Evolutionary conservation across 2,888 invertebrate species (phyloP).

Genomic region (Drosophila yooni): DNA sequence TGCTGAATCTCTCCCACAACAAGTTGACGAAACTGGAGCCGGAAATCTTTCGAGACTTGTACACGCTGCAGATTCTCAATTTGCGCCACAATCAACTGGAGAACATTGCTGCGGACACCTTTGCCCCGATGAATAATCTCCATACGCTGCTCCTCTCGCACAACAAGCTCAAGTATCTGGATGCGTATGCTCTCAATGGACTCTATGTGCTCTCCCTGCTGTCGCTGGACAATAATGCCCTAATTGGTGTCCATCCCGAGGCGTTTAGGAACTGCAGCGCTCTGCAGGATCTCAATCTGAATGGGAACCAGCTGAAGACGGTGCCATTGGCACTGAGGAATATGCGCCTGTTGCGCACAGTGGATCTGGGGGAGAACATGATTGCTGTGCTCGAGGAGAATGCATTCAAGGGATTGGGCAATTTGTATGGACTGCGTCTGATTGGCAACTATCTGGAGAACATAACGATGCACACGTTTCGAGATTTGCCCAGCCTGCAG

Average conservation of each 20-base stretch:
- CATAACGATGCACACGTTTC: slow-evolving; percentile 92
- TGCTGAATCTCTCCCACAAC: slow-evolving; percentile 94
- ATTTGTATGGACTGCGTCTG: slow-evolving; percentile 94
- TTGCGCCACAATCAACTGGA: slow-evolving; percentile 93
- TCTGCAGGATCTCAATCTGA: slow-evolving; percentile 95
- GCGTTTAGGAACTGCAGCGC: slow-evolving; percentile 96
- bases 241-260: slow-evolving; percentile 93
- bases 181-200: slow-evolving; percentile 94
- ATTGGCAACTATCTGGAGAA: slow-evolving; percentile 95
- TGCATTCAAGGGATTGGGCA: slow-evolving; percentile 93
- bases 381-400: slow-evolving; percentile 92
- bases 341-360: slow-evolving; percentile 93
- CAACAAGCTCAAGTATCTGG: slow-evolving; percentile 93
- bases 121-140: slow-evolving; percentile 95
- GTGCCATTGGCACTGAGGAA: slow-evolving; percentile 93
- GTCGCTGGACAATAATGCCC: slow-evolving; percentile 93
- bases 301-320: slow-evolving; percentile 92
- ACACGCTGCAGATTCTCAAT: slow-evolving; percentile 93
- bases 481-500: slow-evolving; percentile 92
- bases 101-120: slow-evolving; percentile 93
- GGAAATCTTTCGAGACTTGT: slow-evolving; percentile 93
- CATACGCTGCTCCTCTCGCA: slow-evolving; percentile 94
- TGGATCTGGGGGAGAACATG: slow-evolving; percentile 96
- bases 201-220: slow-evolving; percentile 93
- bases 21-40: slow-evolving; percentile 92